Percentiles rank a stretch among this genome's conserved stretches.
These are phyloP conservation scores for Aphis gossypii DNA, from an alignment of 1,140 invertebrate genomes.

Conservation along the genomic window DNA sequence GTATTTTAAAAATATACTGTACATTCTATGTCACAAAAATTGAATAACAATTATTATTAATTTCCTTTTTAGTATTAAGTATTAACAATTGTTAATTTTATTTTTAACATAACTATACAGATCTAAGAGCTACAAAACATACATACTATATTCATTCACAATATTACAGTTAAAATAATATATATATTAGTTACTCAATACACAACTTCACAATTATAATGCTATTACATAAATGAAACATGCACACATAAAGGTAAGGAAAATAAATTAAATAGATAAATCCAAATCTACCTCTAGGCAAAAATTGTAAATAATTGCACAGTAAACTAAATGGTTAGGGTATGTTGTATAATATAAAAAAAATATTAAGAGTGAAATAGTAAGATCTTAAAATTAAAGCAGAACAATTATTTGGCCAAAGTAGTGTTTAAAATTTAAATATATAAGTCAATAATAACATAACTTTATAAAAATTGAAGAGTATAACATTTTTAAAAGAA, in stretches of 20 bases:
- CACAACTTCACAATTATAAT: not conserved
- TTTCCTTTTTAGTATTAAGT: not conserved
- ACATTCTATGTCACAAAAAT: not conserved
- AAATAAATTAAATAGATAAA: not conserved
- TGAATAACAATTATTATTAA: not conserved
- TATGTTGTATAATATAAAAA: not conserved
- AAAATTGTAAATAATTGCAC: not conserved
- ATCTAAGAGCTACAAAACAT: not conserved
- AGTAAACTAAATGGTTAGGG: not conserved
- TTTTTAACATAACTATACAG: not conserved
- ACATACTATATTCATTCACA: not conserved
- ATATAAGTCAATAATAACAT: not conserved
- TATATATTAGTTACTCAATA: not conserved
- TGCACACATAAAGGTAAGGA: not conserved
- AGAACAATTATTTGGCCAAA: not conserved
- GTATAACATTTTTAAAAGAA: not conserved
- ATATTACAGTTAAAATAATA: constrained; percentile 16
- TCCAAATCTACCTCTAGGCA: not conserved
- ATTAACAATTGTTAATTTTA: not conserved
- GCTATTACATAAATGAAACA: not conserved
- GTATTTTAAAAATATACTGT: not conserved
- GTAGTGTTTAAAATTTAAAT: not conserved
- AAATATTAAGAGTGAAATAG: not conserved
- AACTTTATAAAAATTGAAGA: constrained; percentile 8
- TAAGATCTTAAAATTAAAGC: not conserved